A percentile compares a stretch with the other conserved stretches of the same genome.
Evolutionary conservation across 2,888 invertebrate species (phyloP).

Genomic region (Lumbricus terrestris): DNA sequence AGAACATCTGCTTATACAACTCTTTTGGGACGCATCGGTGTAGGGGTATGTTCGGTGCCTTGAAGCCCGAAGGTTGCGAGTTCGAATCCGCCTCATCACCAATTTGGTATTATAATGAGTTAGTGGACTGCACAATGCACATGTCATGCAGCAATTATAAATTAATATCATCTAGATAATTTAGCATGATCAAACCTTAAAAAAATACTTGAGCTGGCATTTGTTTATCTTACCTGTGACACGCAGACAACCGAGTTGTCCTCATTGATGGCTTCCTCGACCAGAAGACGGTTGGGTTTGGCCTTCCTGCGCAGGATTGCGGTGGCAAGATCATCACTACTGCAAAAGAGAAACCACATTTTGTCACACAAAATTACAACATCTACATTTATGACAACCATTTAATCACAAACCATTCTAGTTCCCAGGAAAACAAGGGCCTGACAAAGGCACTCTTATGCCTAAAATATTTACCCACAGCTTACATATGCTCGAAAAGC

Average conservation of each 20-base stretch:
- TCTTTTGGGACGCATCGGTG: no score
- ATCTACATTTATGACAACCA: neutral
- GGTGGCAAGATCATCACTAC: conserved; percentile 69
- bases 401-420: neutral
- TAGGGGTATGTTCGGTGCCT: no score
- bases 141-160: no score
- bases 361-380: neutral
- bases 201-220: neutral
- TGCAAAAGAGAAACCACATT: conserved; percentile 21
- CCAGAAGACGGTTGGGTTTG: conserved; percentile 94
- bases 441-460: neutral
- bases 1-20: no score
- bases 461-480: neutral
- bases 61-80: no score
- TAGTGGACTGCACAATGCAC: neutral
- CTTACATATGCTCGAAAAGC: neutral
- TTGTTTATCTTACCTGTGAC: conserved; percentile 73
- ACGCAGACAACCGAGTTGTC: conserved; percentile 97
- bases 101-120: neutral
- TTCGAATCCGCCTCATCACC: no score
- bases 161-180: neutral
- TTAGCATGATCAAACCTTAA: neutral
- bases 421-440: neutral
- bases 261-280: conserved; percentile 96
- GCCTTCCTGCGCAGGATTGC: conserved; percentile 97